Evolutionary conservation across 2,888 invertebrate genomes (phyloP).

Genomic region (Blera fallax): DNA sequence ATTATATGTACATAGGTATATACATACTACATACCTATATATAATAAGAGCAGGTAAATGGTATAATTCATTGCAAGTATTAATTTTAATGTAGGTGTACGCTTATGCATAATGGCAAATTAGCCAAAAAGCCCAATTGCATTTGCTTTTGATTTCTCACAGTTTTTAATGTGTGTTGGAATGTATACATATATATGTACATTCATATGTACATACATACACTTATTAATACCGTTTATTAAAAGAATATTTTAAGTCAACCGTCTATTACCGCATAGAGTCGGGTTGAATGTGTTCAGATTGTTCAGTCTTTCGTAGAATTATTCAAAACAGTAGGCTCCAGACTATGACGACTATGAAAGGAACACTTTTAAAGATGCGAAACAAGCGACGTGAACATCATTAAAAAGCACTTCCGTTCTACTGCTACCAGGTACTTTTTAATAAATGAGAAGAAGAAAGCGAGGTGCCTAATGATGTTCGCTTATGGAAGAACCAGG

Average conservation of each 20-base stretch:
- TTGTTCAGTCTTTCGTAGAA: constrained; percentile 7
- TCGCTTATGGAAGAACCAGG: constrained; percentile 52
- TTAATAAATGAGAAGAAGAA: constrained; percentile 68
- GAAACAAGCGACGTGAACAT: constrained; percentile 49
- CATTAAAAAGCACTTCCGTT: constrained; percentile 70
- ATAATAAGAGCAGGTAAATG: not conserved
- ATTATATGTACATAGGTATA: not conserved
- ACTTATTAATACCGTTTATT: not conserved
- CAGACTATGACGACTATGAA: constrained; percentile 19
- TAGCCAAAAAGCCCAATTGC: too few relatives aligned
- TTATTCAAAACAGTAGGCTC: constrained; percentile 10
- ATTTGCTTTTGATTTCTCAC: too few relatives aligned
- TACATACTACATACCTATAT: not conserved
- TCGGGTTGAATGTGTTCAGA: not conserved
- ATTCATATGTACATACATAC: not conserved
- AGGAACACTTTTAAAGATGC: constrained; percentile 31
- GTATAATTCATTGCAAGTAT: not conserved
- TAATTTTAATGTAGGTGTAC: too few relatives aligned
- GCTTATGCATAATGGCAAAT: too few relatives aligned
- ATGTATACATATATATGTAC: not conserved
- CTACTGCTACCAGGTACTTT: constrained; percentile 50
- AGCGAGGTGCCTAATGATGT: constrained; percentile 66
- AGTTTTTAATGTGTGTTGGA: too few relatives aligned
- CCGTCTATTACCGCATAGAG: not conserved
- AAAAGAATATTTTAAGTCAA: not conserved